Conservation (phyloP, 2,113 vertebrate species). For the Dromiciops gliroides region DNA sequence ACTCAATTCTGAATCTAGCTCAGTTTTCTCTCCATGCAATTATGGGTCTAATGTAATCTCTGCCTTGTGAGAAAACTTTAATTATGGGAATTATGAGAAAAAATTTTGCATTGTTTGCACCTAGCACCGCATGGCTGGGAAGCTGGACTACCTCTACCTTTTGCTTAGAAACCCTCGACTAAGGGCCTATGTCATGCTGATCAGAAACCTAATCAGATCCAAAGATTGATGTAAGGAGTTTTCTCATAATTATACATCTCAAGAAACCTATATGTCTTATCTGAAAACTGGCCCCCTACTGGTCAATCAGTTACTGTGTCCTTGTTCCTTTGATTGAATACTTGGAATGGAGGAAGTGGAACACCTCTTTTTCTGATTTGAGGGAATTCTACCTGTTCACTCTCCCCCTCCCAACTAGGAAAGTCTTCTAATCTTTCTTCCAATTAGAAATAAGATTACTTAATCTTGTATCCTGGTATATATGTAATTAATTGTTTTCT, state of each 20-base stretch:
- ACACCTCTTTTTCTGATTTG: not conserved
- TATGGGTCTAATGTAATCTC: not conserved
- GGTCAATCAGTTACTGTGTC: not conserved
- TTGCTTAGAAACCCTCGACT: not conserved
- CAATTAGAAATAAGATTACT: not conserved
- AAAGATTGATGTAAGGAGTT: not conserved
- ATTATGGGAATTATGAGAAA: not conserved
- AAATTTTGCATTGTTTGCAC: not conserved
- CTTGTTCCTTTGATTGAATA: not conserved
- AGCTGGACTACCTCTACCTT: not conserved
- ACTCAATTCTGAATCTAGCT: not conserved
- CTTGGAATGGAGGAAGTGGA: not conserved
- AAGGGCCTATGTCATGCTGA: not conserved
- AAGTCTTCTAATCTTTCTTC: not conserved
- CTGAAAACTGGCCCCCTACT: not conserved
- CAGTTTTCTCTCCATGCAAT: not conserved
- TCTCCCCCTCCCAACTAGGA: not conserved
- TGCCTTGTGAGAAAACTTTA: not conserved
- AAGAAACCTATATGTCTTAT: not conserved
- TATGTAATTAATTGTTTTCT: not conserved
- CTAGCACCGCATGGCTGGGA: not conserved
- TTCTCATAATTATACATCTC: not conserved
- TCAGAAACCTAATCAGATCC: not conserved
- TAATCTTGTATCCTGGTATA: not conserved
- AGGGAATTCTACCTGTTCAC: not conserved